phyloP scores from a whole-genome alignment of 2,888 invertebrate species.

The Drosophila subsilvestris region DNA sequence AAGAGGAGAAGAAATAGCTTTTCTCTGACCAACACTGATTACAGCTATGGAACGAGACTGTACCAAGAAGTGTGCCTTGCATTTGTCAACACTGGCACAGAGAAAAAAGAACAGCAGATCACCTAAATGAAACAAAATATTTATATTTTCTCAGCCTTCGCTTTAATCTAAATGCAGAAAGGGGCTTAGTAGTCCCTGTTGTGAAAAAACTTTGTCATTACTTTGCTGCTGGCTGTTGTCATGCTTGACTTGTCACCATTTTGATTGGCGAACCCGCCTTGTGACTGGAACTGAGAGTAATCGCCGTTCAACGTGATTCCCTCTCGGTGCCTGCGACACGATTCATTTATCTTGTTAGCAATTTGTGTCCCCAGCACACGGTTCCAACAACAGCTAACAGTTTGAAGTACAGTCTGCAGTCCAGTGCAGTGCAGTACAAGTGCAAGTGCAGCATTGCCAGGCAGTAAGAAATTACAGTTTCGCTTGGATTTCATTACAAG shows the following conservation, averaged over 20 bases:
- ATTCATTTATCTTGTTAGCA: slow-evolving; percentile 45
- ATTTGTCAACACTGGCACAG: background rate
- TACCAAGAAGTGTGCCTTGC: background rate
- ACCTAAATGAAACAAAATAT: too few relatives aligned
- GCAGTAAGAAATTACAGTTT: slow-evolving; percentile 47
- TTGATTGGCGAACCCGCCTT: slow-evolving; percentile 28
- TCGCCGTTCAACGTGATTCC: slow-evolving; percentile 46
- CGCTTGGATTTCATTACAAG: slow-evolving; percentile 47
- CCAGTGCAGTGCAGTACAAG: background rate
- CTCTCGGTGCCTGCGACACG: slow-evolving; percentile 32
- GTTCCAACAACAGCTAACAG: slow-evolving; percentile 7
- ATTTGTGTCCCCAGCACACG: slow-evolving; percentile 47
- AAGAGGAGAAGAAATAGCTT: too few relatives aligned
- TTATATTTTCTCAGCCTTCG: background rate
- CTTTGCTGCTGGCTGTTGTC: slow-evolving; percentile 25
- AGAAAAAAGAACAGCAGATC: too few relatives aligned
- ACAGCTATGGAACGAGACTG: background rate
- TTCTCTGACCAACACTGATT: too few relatives aligned
- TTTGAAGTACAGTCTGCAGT: slow-evolving; percentile 5
- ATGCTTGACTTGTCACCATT: slow-evolving; percentile 44
- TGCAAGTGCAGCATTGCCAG: slow-evolving; percentile 1
- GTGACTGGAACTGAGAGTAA: slow-evolving; percentile 34
- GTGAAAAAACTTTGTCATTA: slow-evolving; percentile 35
- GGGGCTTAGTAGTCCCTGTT: slow-evolving; percentile 17
- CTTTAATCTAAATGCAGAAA: too few relatives aligned